Evolutionary conservation across 2,113 vertebrate genomes (phyloP).

Genomic region (Sinocyclocheilus grahami): DNA sequence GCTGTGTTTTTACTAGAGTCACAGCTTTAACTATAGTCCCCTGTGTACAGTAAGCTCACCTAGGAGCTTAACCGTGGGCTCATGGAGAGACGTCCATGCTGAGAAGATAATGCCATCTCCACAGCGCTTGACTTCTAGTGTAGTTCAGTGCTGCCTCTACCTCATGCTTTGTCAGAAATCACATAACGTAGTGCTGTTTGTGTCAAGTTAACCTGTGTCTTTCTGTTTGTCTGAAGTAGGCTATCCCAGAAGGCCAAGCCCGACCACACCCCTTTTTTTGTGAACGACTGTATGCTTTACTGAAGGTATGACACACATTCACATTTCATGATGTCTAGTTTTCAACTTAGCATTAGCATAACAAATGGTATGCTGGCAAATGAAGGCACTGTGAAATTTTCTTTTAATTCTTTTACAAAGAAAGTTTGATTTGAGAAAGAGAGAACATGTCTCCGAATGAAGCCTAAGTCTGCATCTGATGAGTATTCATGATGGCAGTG

Average conservation of each 20-base stretch:
- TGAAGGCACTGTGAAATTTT: neutral
- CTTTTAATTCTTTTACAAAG: neutral
- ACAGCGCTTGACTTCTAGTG: neutral
- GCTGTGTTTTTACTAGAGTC: constrained; percentile 1
- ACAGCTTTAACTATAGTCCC: neutral
- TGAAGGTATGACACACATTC: neutral
- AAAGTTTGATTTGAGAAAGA: neutral
- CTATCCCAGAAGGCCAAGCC: neutral
- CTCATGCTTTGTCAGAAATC: neutral
- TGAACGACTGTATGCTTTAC: neutral
- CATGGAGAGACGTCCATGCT: constrained; percentile 12
- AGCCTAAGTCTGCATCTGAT: neutral
- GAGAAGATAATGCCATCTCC: constrained; percentile 19
- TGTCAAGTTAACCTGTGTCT: neutral
- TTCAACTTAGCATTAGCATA: neutral
- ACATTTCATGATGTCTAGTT: neutral
- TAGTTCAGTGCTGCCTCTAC: neutral
- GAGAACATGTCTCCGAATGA: neutral
- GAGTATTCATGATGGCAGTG: constrained; percentile 18
- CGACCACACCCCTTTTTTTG: neutral
- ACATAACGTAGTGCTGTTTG: neutral
- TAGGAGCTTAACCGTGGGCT: neutral
- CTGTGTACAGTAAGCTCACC: neutral
- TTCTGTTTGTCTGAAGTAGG: neutral
- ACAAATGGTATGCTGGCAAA: neutral